Conservation (phyloP, 2,797 vertebrate genomes). For the Sardinella longiceps region DNA sequence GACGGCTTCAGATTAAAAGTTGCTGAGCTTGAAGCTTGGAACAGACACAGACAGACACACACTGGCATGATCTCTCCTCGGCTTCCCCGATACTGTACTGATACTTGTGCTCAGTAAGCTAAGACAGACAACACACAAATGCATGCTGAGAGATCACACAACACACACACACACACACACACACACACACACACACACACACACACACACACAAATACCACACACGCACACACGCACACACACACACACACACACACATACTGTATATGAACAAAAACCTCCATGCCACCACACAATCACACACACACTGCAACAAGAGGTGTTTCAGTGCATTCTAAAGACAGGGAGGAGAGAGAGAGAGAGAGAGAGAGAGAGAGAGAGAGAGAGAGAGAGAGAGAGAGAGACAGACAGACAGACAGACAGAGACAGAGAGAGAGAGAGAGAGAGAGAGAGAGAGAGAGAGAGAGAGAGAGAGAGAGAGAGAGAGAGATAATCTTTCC, state of each 20-base stretch:
- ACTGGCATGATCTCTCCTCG: not conserved
- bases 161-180: not conserved
- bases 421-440: too few species aligned
- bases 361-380: not conserved
- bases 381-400: too few species aligned
- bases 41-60: not conserved
- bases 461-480: not conserved
- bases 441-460: not conserved
- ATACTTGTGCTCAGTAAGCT: not conserved
- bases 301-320: not conserved
- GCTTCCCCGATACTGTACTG: not conserved
- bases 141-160: not conserved
- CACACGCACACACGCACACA: not conserved
- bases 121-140: not conserved
- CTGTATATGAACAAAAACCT: too few species aligned
- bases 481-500: too few species aligned
- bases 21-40: not conserved
- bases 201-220: not conserved
- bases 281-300: too few species aligned
- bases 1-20: not conserved
- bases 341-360: too few species aligned
- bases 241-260: not conserved
- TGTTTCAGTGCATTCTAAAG: not conserved
- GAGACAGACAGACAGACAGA: too few species aligned
- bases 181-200: not conserved